Conservation (phyloP, 2,797 vertebrate species). For the Sphaeramia orbicularis region DNA sequence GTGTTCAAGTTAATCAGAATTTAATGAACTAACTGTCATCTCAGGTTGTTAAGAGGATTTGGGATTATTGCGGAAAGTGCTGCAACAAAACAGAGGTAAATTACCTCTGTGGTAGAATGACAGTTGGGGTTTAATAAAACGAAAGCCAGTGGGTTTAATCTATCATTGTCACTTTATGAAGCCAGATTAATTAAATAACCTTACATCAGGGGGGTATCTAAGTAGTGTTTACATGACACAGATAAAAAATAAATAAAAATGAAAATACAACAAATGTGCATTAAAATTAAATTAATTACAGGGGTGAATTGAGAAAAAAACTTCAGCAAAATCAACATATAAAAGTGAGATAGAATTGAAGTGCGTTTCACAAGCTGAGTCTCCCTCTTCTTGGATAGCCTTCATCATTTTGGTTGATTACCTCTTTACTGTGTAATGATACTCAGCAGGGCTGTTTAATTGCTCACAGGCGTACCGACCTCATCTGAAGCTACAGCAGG, state of each 20-base stretch:
- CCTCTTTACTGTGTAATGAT: slow-evolving; percentile 18
- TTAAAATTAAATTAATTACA: background rate
- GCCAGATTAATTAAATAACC: slow-evolving; percentile 37
- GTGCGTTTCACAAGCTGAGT: background rate
- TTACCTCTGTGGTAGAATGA: slow-evolving; percentile 32
- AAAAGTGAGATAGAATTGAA: background rate
- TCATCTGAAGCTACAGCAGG: slow-evolving; percentile 16
- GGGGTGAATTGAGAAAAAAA: background rate
- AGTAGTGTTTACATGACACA: background rate
- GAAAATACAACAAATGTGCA: background rate
- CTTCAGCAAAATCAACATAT: background rate
- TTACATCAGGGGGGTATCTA: slow-evolving; percentile 1
- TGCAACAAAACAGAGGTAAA: slow-evolving; percentile 48
- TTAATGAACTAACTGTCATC: slow-evolving; percentile 74
- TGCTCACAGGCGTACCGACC: background rate
- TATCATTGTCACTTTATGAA: slow-evolving; percentile 41
- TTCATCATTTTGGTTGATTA: slow-evolving; percentile 34
- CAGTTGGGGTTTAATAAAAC: slow-evolving; percentile 52
- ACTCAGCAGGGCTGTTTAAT: slow-evolving; percentile 15
- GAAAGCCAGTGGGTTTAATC: slow-evolving; percentile 21
- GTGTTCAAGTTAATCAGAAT: slow-evolving; percentile 72
- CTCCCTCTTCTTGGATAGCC: slow-evolving; percentile 1
- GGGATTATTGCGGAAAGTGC: slow-evolving; percentile 50
- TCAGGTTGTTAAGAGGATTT: slow-evolving; percentile 68
- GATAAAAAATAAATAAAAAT: too few relatives aligned